phyloP scores from a whole-genome alignment of 2,113 vertebrate species.

The Sturnira hondurensis region DNA sequence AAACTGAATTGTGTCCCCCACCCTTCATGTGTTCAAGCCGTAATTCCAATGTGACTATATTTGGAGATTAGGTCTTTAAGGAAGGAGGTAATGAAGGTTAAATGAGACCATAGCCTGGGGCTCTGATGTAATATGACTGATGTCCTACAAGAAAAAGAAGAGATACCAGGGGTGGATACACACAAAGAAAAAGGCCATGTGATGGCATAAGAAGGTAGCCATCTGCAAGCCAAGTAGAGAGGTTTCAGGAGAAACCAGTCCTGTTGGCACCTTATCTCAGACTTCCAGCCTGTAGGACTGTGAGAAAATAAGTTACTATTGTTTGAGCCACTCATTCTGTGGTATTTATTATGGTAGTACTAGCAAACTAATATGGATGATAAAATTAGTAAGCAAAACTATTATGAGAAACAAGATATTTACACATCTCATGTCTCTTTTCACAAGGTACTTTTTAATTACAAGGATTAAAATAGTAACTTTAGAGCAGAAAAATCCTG shows the following conservation, averaged over 20 bases:
- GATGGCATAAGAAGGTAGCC: background rate
- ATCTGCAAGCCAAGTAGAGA: background rate
- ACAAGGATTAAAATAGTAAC: background rate
- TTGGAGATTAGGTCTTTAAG: background rate
- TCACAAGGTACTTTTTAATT: background rate
- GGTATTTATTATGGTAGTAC: background rate
- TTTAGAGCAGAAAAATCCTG: background rate
- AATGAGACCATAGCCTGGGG: background rate
- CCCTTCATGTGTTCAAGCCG: background rate
- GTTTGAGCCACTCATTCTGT: background rate
- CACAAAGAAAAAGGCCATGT: background rate
- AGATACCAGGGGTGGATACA: no score
- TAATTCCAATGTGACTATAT: background rate
- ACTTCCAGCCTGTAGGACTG: background rate
- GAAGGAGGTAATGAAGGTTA: background rate
- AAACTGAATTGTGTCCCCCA: no score
- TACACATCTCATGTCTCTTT: background rate
- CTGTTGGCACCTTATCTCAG: background rate
- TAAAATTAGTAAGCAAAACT: background rate
- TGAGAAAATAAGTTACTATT: background rate
- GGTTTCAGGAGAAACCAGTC: background rate
- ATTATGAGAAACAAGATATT: background rate
- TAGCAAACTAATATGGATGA: background rate
- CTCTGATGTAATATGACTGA: background rate
- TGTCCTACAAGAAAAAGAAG: background rate